Base-by-base conservation (phyloP, 2,113 vertebrate species). In the Theropithecus gelada region DNA sequence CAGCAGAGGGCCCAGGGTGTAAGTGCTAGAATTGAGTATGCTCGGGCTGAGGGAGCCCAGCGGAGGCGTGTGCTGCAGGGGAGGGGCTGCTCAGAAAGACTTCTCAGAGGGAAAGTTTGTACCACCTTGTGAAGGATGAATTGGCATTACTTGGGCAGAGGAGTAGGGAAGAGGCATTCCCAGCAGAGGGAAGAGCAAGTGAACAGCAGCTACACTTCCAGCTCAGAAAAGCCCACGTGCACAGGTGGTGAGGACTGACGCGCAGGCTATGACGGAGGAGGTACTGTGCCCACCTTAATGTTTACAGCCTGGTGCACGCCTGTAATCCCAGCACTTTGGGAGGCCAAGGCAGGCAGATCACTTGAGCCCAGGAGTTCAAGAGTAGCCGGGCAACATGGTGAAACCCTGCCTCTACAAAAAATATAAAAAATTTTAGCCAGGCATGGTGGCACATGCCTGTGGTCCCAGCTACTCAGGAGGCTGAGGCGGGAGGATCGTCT, bases 171-270 rank as follows among this genome's bases (percentile, higher is more conserved):
- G 55, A 18, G 72, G 32, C 13, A 0, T 70, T 40, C 57, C 9
- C 25, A 20, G 30, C 32, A 40, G 89, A 70, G 57, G 52, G 22
- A 64, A 40, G 43, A 64, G 55, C 12, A 1, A 23, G n/a, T 17
- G 25, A 52, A 35, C 0, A 1, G 82, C 85, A 72, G 72, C 64
- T 6, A 0, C 0, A 0, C 13, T n/a, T 40, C 9, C 16, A 3
- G 35, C 83, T 75, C 25, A 48, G 12, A 22, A 18, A 30, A 27
- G 8, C 32, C 83, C 8, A 0, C 8, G 25, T 12, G 20, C 11
- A 0, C 27, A 35, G 11, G 45, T 16, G 0, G 50, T 13, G 12
- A 52, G 4, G 27, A 32, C 5, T 38, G 8, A 8, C 2, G 0
- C n/a, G 25, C 20, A 10, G 45, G 20, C 79, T 27, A 18, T 17